These are phyloP conservation scores for Machimus atricapillus DNA, from an alignment of 2,888 invertebrate genomes.

Conservation along the genomic window DNA sequence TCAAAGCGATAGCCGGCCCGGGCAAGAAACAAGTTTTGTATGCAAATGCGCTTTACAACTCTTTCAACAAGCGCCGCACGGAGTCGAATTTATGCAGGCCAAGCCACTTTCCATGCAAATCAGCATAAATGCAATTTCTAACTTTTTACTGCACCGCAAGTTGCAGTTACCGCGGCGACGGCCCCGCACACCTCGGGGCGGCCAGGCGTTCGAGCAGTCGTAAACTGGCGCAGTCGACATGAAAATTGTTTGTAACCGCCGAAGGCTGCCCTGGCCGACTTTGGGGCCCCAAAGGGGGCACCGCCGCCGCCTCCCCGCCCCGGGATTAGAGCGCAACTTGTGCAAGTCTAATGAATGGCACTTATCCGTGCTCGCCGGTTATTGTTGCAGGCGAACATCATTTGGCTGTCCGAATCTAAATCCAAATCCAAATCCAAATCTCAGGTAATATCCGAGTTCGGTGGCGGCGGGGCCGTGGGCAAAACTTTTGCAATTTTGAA, in stretches of 20 bases:
- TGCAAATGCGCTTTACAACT: constrained; percentile 31
- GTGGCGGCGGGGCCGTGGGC: neutral
- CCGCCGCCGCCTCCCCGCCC: neutral
- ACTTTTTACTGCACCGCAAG: constrained; percentile 33
- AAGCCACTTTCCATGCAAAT: constrained; percentile 37
- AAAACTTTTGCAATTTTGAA: constrained; percentile 7
- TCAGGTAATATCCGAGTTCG: neutral
- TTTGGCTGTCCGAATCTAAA: neutral
- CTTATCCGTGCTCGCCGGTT: constrained; percentile 23
- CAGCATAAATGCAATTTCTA: constrained; percentile 31
- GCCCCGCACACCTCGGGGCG: neutral
- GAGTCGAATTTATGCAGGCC: constrained; percentile 35
- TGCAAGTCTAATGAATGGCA: constrained; percentile 35
- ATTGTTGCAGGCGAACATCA: constrained; percentile 3
- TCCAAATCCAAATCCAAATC: neutral
- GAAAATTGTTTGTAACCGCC: constrained; percentile 29
- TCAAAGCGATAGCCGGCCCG: neutral
- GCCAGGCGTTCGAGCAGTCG: constrained; percentile 6
- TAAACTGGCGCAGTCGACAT: constrained; percentile 33
- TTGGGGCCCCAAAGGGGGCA: neutral
- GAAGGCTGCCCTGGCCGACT: constrained; percentile 3
- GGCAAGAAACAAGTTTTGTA: constrained; percentile 11
- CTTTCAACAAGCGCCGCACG: constrained; percentile 36
- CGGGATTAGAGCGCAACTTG: constrained; percentile 1
- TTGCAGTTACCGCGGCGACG: neutral